A percentile compares a stretch with the other conserved stretches of the same genome.
phyloP scores from a whole-genome alignment of 2,888 invertebrate genomes.

The Xylocampa areola region DNA sequence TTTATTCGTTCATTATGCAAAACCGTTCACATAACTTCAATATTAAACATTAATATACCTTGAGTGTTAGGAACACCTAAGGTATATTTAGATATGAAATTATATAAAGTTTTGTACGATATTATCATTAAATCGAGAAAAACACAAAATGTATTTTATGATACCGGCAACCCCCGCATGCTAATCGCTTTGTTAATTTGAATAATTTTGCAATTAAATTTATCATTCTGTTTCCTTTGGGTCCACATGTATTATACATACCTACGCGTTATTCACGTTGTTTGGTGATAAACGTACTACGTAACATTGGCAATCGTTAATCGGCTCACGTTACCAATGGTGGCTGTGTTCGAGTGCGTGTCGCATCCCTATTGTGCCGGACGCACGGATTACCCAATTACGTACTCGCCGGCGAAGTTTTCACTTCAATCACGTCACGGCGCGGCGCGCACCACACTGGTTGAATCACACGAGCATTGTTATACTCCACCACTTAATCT shows the following conservation, averaged over 20 bases:
- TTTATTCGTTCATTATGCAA: no score
- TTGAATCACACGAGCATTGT: neutral
- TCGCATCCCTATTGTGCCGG: neutral
- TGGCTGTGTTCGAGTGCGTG: neutral
- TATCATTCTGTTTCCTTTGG: neutral
- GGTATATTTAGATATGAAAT: no score
- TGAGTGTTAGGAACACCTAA: no score
- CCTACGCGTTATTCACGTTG: neutral
- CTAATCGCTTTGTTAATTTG: no score
- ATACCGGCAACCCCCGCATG: no score
- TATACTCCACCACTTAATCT: neutral
- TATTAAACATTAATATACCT: no score
- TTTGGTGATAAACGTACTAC: neutral
- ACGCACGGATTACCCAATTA: constrained; percentile 8
- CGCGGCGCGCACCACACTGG: neutral
- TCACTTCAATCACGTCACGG: neutral
- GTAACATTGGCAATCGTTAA: neutral
- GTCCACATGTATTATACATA: no score
- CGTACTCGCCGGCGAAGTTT: constrained; percentile 1
- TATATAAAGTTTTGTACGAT: no score
- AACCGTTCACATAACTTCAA: no score
- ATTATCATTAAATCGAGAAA: no score
- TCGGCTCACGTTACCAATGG: neutral
- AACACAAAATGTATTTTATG: no score
- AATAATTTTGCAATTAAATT: neutral